phyloP scores from a whole-genome alignment of 1,140 invertebrate genomes.

The Periplaneta americana region DNA sequence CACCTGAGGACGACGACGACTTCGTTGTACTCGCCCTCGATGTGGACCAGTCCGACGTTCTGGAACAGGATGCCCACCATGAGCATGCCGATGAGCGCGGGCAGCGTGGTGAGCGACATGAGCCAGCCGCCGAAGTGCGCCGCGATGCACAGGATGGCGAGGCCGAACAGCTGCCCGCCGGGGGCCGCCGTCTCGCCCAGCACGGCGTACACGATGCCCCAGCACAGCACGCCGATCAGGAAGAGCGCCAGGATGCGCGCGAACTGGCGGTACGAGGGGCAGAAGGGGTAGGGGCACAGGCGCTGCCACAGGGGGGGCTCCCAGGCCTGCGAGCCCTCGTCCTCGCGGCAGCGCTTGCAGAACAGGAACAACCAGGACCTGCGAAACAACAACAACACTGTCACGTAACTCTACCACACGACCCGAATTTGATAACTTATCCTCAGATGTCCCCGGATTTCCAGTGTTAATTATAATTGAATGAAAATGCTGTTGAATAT shows the following conservation, averaged over 20 bases:
- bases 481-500: too few relatives aligned
- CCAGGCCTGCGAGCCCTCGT: constrained; percentile 65
- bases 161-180: constrained; percentile 72
- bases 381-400: not conserved
- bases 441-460: too few relatives aligned
- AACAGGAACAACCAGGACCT: constrained; percentile 70
- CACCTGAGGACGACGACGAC: constrained; percentile 63
- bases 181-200: constrained; percentile 67
- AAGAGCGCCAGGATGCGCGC: constrained; percentile 61
- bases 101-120: constrained; percentile 68
- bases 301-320: constrained; percentile 68
- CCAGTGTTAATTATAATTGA: too few relatives aligned
- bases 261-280: constrained; percentile 71
- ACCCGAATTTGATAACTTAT: too few relatives aligned
- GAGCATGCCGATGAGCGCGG: constrained; percentile 83
- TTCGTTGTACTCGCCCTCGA: constrained; percentile 53
- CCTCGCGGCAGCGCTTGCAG: constrained; percentile 60
- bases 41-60: constrained; percentile 68
- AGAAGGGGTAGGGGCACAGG: constrained; percentile 73
- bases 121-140: constrained; percentile 79
- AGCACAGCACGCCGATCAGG: constrained; percentile 65
- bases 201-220: constrained; percentile 67
- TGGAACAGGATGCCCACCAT: constrained; percentile 72
- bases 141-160: constrained; percentile 66
- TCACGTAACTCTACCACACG: too few relatives aligned